Conservation (phyloP, 2,113 vertebrate species). For the Colaptes auratus region DNA sequence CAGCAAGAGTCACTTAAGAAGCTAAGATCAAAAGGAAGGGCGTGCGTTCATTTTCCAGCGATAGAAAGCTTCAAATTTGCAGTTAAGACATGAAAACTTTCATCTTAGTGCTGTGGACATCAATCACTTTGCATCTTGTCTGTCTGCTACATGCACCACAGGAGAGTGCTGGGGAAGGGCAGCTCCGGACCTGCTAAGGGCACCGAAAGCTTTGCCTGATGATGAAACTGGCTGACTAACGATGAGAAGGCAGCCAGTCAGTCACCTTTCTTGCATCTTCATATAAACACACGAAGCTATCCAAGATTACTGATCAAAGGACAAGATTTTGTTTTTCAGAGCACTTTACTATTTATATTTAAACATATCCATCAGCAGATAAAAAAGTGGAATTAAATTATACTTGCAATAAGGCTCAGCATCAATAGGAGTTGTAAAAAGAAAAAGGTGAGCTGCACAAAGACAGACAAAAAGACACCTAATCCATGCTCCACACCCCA, state of each 20-base stretch:
- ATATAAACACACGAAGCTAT: neutral
- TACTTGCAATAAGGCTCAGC: neutral
- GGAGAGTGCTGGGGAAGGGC: neutral
- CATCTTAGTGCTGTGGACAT: neutral
- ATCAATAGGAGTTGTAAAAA: neutral
- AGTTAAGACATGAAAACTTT: constrained; percentile 15
- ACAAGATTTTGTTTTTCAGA: neutral
- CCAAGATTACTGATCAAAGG: neutral
- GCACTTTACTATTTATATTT: neutral
- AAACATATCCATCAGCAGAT: neutral
- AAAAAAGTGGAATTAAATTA: neutral
- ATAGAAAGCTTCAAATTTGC: neutral
- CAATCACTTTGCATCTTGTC: neutral
- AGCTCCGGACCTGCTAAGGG: neutral
- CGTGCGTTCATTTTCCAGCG: neutral
- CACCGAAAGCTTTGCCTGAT: neutral
- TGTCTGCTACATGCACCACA: neutral
- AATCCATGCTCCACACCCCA: neutral
- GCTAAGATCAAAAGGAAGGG: constrained; percentile 28
- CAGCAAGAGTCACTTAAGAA: neutral
- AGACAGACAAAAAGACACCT: neutral
- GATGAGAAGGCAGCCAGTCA: neutral
- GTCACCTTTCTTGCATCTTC: neutral
- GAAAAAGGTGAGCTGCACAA: neutral
- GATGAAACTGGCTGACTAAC: neutral